Base-by-base conservation (phyloP, 2,113 vertebrate species). In the Leptocoma aspasia region DNA sequence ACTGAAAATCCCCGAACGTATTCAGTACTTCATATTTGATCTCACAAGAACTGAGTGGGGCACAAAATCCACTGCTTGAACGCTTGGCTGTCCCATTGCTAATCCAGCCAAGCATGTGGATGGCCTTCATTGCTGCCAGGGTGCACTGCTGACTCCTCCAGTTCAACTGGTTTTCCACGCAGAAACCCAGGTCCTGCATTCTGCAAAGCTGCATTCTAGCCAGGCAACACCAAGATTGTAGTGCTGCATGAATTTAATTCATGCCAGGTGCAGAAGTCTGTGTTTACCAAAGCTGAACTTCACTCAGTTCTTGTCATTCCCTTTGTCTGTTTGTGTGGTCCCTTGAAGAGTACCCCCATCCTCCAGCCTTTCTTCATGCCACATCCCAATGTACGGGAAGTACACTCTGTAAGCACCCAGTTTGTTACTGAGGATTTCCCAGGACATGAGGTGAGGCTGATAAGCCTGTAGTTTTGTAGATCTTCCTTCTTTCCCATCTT, bases 321-420 rank as follows among this genome's bases (percentile, higher is more conserved):
- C 19, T 81, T 75, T 59, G 13, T 73, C 8, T 84, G 33, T 11
- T 35, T 44, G 1, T 70, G 15, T 31, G 7, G 11, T 57, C 20
- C 27, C 65, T 70, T 75, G 69, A 75, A 49, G 4, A 41, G 4
- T 14, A 31, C 0, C 0, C 3, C 2, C 23, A 41, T 13, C 10
- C 13, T 59, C 23, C 26, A 88, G 20, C 6, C 28, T 47, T 78
- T 85, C 7, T 64, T 92, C 47, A 85, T 27, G 11, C n/a, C 1
- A 0, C 8, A n/a, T n/a, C n/a, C n/a, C n/a, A 81, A 66, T 4
- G 1, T 37, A 21, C 1, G 2, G 15, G 26, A 63, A 79, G 8
- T 30, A 6, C 3, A 57, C 7, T 39, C 11, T 73, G 15, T 41
- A 70, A 70, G 3, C 17, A 70, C 13, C 1, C 12, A n/a, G 11